Percentiles rank a stretch among this genome's conserved stretches.
Evolutionary conservation across 2,888 invertebrate genomes (phyloP).

Genomic region (Dorcus parallelipipedus): DNA sequence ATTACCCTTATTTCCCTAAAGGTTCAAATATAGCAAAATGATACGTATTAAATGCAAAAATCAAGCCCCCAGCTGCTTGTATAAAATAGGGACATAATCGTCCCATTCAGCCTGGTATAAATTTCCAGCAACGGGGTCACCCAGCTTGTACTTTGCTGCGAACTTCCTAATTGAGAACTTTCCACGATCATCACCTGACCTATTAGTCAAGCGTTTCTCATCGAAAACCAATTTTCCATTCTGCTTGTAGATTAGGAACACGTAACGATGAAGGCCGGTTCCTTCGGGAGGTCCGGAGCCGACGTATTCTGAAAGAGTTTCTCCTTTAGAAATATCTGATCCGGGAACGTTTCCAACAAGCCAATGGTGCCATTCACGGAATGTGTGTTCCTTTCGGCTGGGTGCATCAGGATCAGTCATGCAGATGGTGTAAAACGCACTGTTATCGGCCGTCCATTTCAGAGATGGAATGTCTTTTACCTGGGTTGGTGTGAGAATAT

Average conservation of each 20-base stretch:
- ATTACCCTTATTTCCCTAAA: too few relatives aligned
- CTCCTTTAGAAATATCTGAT: slow-evolving; percentile 64
- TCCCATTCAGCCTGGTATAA: slow-evolving; percentile 86
- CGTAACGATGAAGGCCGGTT: slow-evolving; percentile 67
- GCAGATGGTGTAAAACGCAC: slow-evolving; percentile 55
- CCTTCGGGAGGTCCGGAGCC: slow-evolving; percentile 81
- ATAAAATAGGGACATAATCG: slow-evolving; percentile 81
- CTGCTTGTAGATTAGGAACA: slow-evolving; percentile 57
- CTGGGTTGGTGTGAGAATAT: slow-evolving; percentile 68
- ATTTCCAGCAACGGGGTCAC: slow-evolving; percentile 80
- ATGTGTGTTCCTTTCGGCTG: slow-evolving; percentile 70
- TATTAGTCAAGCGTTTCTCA: slow-evolving; percentile 27
- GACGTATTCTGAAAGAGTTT: slow-evolving; percentile 71
- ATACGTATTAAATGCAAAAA: too few relatives aligned
- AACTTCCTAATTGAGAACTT: slow-evolving; percentile 69
- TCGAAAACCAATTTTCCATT: slow-evolving; percentile 37
- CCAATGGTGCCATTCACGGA: slow-evolving; percentile 91
- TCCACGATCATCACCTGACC: slow-evolving; percentile 53
- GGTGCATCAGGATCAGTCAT: slow-evolving; percentile 88
- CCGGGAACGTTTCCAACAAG: slow-evolving; percentile 85
- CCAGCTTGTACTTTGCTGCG: slow-evolving; percentile 77
- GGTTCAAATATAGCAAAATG: too few relatives aligned
- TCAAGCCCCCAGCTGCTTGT: slow-evolving; percentile 72
- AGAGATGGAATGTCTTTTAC: slow-evolving; percentile 63
- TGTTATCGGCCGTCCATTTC: slow-evolving; percentile 49